These are phyloP conservation scores for Pimpla rufipes DNA, from an alignment of 2,888 invertebrate genomes.

Conservation along the genomic window DNA sequence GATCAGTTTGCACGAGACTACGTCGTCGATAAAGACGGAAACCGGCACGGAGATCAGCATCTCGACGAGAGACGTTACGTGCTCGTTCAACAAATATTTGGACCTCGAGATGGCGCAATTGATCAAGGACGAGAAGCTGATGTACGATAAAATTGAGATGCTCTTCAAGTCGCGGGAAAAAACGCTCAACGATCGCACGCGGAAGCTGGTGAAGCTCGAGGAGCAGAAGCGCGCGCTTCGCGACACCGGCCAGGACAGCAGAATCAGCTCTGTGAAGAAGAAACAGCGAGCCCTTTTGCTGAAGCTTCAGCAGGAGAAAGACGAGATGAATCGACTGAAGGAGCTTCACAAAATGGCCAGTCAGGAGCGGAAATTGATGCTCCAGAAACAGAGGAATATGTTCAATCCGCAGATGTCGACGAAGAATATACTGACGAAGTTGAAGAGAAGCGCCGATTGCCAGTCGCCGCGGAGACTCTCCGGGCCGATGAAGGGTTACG, in stretches of 20 bases:
- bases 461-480: constrained; percentile 84
- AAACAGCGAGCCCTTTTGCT: constrained; percentile 89
- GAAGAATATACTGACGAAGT: constrained; percentile 86
- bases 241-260: constrained; percentile 84
- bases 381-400: constrained; percentile 86
- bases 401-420: constrained; percentile 87
- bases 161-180: constrained; percentile 90
- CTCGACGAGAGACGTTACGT: constrained; percentile 83
- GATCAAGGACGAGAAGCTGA: constrained; percentile 89
- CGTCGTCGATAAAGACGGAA: constrained; percentile 84
- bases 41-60: constrained; percentile 84
- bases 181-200: constrained; percentile 89
- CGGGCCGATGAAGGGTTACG: constrained; percentile 87
- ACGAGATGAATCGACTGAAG: constrained; percentile 89
- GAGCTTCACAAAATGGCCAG: constrained; percentile 87
- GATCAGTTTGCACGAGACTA: constrained; percentile 84
- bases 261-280: constrained; percentile 87
- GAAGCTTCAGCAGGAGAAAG: constrained; percentile 89
- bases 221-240: constrained; percentile 87
- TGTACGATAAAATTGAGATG: constrained; percentile 89
- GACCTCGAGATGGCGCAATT: constrained; percentile 87
- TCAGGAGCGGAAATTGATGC: constrained; percentile 86
- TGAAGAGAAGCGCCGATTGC: constrained; percentile 85
- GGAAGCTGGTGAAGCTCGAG: constrained; percentile 86
- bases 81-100: constrained; percentile 83